Percentiles rank a stretch among this genome's conserved stretches.
phyloP scores from a whole-genome alignment of 2,888 invertebrate genomes.

The Leucoma salicis region DNA sequence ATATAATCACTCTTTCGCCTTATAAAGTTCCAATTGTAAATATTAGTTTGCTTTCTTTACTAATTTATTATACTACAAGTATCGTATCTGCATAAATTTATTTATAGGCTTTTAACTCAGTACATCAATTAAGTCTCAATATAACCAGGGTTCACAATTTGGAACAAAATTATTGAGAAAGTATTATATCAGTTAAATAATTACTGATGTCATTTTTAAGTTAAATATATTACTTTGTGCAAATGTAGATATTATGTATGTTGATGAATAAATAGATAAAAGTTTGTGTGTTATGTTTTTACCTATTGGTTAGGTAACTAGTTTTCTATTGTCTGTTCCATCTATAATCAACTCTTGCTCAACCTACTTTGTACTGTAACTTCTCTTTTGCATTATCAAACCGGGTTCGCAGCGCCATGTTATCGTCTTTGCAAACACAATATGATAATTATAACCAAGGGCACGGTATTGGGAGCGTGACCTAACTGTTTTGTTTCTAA shows the following conservation, averaged over 20 bases:
- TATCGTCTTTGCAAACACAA: too few relatives aligned
- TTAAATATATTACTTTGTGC: slow-evolving; percentile 74
- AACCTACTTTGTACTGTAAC: too few relatives aligned
- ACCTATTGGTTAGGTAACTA: not conserved
- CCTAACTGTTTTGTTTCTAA: too few relatives aligned
- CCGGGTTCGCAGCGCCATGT: too few relatives aligned
- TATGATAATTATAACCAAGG: too few relatives aligned
- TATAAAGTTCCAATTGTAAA: slow-evolving; percentile 60
- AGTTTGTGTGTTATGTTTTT: too few relatives aligned
- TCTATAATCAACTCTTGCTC: too few relatives aligned
- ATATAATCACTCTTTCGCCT: slow-evolving; percentile 29
- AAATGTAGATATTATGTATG: slow-evolving; percentile 82
- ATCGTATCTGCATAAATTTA: slow-evolving; percentile 61
- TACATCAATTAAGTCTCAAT: slow-evolving; percentile 28
- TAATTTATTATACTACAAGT: slow-evolving; percentile 72
- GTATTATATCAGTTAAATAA: slow-evolving; percentile 69
- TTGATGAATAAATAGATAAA: slow-evolving; percentile 82
- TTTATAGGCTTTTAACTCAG: slow-evolving; percentile 52
- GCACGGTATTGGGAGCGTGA: too few relatives aligned
- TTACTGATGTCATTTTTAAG: slow-evolving; percentile 73
- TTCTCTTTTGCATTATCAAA: too few relatives aligned
- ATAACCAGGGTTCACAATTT: slow-evolving; percentile 50
- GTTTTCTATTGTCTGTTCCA: not conserved
- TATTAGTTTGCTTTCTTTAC: slow-evolving; percentile 73
- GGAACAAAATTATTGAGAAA: slow-evolving; percentile 58